A percentile compares a stretch with the other conserved stretches of the same genome.
Conservation (phyloP, 2,888 invertebrate species). For the Andricus curvator region DNA sequence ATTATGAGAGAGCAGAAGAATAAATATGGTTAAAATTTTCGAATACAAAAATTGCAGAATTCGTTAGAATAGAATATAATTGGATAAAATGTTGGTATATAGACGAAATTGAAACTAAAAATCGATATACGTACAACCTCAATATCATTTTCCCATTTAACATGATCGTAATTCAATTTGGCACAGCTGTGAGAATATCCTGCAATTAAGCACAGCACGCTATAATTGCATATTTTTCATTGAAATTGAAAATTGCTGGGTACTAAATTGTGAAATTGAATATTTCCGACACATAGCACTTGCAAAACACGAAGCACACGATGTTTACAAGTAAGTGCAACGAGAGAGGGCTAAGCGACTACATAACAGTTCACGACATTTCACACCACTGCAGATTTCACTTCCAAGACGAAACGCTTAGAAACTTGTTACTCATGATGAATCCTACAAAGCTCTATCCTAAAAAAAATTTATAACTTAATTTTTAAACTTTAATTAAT, state of each 20-base stretch:
- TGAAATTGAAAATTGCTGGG: background rate
- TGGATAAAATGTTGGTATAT: no score
- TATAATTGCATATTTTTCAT: conserved; percentile 1
- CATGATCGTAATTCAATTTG: background rate
- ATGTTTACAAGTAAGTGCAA: conserved; percentile 13
- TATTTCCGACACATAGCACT: background rate
- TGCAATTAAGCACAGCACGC: background rate
- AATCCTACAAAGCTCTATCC: background rate
- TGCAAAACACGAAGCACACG: background rate
- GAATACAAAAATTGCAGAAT: no score
- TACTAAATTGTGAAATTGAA: background rate
- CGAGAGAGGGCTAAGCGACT: conserved; percentile 41
- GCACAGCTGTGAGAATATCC: background rate
- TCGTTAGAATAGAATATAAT: no score
- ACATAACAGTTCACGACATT: conserved; percentile 48
- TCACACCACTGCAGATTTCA: conserved; percentile 29
- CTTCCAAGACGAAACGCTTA: conserved; percentile 19
- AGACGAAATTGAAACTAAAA: no score
- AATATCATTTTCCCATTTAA: background rate
- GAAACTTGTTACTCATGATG: background rate
- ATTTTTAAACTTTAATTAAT: no score
- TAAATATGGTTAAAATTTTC: no score
- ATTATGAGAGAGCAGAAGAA: no score
- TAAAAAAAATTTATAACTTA: background rate
- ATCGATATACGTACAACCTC: no score